Evolutionary conservation across 1,140 invertebrate species (phyloP), one percentile per base, ranked within the genome.

Genomic region (Zaprionus capensis): DNA sequence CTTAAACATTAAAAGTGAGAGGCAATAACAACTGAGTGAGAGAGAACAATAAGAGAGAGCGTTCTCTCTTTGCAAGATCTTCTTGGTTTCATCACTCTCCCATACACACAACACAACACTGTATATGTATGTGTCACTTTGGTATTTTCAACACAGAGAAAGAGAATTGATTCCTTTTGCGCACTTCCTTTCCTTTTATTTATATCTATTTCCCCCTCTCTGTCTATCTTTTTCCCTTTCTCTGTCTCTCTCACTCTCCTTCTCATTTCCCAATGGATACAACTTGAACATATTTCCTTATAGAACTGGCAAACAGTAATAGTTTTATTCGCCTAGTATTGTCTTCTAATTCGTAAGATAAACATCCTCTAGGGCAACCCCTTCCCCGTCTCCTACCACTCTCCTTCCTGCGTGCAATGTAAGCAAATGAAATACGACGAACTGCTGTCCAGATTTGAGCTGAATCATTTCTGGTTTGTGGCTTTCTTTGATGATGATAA

Each of bases 381-480:
- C 4, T 1, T 17, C 17, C 7, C 17, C 7, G 2, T 31, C 9
- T 31, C 20, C 20, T 20, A 20, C 1, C 22, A 1, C 22, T 22
- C 22, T 22, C 22, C 22, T 22, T 22, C 22, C 22, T 22, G 22
- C 22, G 2, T 2, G 11, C 17, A 38, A 81, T 26, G 41, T 61
- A 88, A 86, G 76, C 76, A 90, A 91, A 82, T 72, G 72, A 82
- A 88, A 85, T 76, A 66, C 69, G 53, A 71, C 62, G 53, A 71
- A 70, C 41, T 51, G 51, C 53, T 57, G 51, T 36, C 68, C 56
- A 78, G 31, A 67, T 65, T 74, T 75, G 66, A 59, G 76, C 53
- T 61, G 57, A 55, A 34, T 46, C 38, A 28, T 57, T 65, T 41
- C 65, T 49, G 61, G 75, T 58, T 63, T 17, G 15, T 44, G 74